Percentiles rank a stretch among this genome's conserved stretches.
Evolutionary conservation across 2,888 invertebrate genomes (phyloP).

Genomic region (Limnephilus lunatus): DNA sequence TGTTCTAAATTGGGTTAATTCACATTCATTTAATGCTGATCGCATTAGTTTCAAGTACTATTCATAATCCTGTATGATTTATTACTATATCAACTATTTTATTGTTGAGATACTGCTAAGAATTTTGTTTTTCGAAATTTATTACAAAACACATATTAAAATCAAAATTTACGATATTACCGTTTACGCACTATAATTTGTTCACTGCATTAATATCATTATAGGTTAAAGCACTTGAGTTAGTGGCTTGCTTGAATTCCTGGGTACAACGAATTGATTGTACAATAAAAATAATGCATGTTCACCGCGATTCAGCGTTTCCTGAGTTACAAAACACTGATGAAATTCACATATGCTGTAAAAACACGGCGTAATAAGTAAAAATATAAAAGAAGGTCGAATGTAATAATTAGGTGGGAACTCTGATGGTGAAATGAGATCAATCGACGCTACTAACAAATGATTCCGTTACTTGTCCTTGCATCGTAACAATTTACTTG

Average conservation of each 20-base stretch:
- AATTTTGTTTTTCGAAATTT: not conserved
- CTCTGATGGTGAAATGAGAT: constrained; percentile 31
- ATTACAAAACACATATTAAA: not conserved
- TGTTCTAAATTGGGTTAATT: not conserved
- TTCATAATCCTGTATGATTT: not conserved
- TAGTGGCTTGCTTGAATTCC: not conserved
- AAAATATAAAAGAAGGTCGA: constrained; percentile 18
- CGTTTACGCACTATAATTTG: not conserved
- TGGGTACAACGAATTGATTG: not conserved
- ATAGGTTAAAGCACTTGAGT: not conserved
- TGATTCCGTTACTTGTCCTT: not conserved
- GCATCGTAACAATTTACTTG: not conserved
- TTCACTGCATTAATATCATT: not conserved
- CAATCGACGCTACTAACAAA: not conserved
- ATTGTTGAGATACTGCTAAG: not conserved
- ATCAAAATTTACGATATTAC: not conserved
- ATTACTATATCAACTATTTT: not conserved
- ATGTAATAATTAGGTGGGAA: constrained; percentile 3
- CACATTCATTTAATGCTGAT: not conserved
- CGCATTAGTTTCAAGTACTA: not conserved
- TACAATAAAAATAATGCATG: constrained; percentile 30
- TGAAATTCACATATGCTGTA: constrained; percentile 22
- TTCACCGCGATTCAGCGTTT: constrained; percentile 12
- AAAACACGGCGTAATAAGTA: constrained; percentile 12
- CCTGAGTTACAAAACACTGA: constrained; percentile 16